phyloP scores from a whole-genome alignment of 2,113 vertebrate species.

The Alectura lathami region DNA sequence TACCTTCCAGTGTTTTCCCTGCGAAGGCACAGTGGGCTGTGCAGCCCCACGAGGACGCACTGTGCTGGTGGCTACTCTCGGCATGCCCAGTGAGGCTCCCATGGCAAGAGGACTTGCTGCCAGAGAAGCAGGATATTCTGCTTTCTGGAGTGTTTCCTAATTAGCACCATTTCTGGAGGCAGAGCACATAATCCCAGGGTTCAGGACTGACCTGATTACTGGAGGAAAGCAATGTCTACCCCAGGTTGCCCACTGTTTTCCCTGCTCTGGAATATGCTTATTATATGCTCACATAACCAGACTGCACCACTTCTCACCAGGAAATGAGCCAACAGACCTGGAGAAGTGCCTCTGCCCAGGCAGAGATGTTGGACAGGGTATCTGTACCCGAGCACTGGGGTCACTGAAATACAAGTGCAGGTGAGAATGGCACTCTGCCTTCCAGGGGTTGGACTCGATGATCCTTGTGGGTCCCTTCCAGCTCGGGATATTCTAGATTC shows the following conservation, averaged over 20 bases:
- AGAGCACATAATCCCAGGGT: background rate
- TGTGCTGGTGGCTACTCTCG: background rate
- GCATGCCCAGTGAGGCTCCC: accelerated
- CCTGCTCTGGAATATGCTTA: background rate
- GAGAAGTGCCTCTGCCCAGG: background rate
- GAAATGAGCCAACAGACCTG: background rate
- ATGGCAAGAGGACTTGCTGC: background rate
- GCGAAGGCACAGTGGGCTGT: background rate
- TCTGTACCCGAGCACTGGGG: accelerated
- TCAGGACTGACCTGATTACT: background rate
- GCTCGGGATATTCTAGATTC: background rate
- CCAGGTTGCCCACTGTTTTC: background rate
- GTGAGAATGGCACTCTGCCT: background rate
- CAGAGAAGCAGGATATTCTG: slow-evolving; percentile 15
- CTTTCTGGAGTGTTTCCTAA: slow-evolving; percentile 1
- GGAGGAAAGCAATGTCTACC: background rate
- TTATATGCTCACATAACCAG: background rate
- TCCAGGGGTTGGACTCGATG: background rate
- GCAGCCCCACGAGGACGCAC: background rate
- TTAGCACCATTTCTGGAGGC: background rate
- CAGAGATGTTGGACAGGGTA: background rate
- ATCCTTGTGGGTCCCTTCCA: background rate
- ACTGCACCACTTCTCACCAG: background rate
- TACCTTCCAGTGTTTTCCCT: background rate
- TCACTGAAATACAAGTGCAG: background rate